phyloP scores from a whole-genome alignment of 2,797 vertebrate genomes.

The Myotis planiceps region DNA sequence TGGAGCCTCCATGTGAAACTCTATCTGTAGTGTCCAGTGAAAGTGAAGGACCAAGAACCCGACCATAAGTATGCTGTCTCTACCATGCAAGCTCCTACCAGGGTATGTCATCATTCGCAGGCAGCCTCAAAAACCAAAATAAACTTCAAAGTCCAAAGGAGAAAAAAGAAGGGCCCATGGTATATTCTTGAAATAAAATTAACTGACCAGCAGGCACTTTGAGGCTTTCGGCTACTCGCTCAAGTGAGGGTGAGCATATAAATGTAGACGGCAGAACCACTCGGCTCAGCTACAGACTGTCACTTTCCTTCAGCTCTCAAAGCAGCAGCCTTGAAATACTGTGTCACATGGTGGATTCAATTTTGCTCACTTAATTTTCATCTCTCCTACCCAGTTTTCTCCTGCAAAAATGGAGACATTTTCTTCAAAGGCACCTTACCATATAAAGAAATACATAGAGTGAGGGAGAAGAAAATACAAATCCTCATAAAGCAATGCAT shows the following conservation, averaged over 20 bases:
- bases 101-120: not conserved
- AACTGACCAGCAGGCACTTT: not conserved
- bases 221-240: not conserved
- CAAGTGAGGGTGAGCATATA: rapidly evolving
- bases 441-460: not conserved
- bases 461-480: not conserved
- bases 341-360: not conserved
- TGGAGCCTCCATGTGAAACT: not conserved
- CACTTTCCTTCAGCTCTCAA: not conserved
- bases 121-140: not conserved
- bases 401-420: not conserved
- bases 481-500: not conserved
- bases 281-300: not conserved
- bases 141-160: constrained; percentile 52
- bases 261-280: rapidly evolving
- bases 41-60: not conserved
- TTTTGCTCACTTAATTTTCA: not conserved
- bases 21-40: not conserved
- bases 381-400: not conserved
- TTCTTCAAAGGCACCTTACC: not conserved
- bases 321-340: not conserved
- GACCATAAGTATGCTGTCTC: not conserved
- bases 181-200: constrained; percentile 22
- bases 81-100: not conserved
- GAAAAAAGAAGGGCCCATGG: not conserved